Percentiles rank a stretch among this genome's conserved stretches.
These are phyloP conservation scores for Cephus pulcher DNA, from an alignment of 2,888 invertebrate genomes.

Conservation along the genomic window DNA sequence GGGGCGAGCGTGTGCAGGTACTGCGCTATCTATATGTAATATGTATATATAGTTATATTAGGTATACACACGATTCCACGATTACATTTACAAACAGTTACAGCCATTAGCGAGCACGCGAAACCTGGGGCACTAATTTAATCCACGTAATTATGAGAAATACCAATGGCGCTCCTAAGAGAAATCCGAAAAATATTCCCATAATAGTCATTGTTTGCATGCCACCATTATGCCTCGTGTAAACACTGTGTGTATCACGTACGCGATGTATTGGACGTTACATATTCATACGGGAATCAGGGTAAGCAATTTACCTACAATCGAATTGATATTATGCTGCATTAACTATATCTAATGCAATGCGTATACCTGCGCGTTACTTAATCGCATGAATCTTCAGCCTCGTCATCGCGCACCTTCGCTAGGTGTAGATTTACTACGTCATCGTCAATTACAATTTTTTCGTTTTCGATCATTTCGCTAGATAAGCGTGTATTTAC, in stretches of 20 bases:
- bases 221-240: not conserved
- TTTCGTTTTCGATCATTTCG: not conserved
- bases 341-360: not conserved
- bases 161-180: constrained; percentile 32
- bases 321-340: not conserved
- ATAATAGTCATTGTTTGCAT: not conserved
- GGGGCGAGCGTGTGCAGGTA: not conserved
- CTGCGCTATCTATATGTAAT: constrained; percentile 13
- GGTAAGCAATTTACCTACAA: not conserved
- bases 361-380: not conserved
- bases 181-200: not conserved
- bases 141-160: constrained; percentile 43
- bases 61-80: constrained; percentile 30
- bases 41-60: constrained; percentile 3
- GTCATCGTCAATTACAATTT: not conserved
- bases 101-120: constrained; percentile 48
- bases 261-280: not conserved
- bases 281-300: not conserved
- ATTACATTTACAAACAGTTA: constrained; percentile 51
- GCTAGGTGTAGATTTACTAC: not conserved
- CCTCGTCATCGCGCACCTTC: not conserved
- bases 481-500: not conserved
- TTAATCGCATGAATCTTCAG: not conserved
- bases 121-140: constrained; percentile 49
- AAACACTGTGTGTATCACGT: not conserved